Percentiles rank a stretch among this genome's conserved stretches.
Evolutionary conservation across 2,888 invertebrate species (phyloP).

Genomic region (Epicampocera succincta): DNA sequence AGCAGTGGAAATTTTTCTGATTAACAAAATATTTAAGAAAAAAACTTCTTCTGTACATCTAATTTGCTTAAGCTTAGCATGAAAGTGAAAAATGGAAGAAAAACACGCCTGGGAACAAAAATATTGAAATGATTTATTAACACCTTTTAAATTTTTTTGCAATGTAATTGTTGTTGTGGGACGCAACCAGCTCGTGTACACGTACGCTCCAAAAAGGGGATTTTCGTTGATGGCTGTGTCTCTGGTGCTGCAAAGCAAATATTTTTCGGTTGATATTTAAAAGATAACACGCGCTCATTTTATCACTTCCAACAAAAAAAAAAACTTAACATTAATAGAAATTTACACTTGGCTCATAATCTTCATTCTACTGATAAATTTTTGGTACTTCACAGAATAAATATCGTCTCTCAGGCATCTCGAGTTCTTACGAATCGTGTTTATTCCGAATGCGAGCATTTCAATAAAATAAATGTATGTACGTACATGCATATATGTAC

Average conservation of each 20-base stretch:
- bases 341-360: slow-evolving; percentile 19
- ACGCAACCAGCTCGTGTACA: not conserved
- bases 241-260: no score
- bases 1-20: slow-evolving; percentile 63
- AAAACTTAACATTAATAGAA: not conserved
- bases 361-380: slow-evolving; percentile 39
- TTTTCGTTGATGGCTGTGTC: not conserved
- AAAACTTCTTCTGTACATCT: not conserved
- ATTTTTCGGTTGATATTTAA: no score
- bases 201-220: not conserved
- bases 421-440: no score
- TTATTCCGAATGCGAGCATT: not conserved
- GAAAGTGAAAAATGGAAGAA: slow-evolving; percentile 24
- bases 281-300: not conserved
- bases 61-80: slow-evolving; percentile 47
- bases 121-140: slow-evolving; percentile 73
- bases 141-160: slow-evolving; percentile 46
- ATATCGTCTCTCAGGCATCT: no score
- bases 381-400: no score
- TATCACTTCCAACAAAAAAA: not conserved
- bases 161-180: not conserved
- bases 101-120: slow-evolving; percentile 51
- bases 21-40: slow-evolving; percentile 38
- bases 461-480: not conserved
- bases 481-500: no score